Conservation (phyloP, 2,888 invertebrate genomes). For the Megamerina dolium region DNA sequence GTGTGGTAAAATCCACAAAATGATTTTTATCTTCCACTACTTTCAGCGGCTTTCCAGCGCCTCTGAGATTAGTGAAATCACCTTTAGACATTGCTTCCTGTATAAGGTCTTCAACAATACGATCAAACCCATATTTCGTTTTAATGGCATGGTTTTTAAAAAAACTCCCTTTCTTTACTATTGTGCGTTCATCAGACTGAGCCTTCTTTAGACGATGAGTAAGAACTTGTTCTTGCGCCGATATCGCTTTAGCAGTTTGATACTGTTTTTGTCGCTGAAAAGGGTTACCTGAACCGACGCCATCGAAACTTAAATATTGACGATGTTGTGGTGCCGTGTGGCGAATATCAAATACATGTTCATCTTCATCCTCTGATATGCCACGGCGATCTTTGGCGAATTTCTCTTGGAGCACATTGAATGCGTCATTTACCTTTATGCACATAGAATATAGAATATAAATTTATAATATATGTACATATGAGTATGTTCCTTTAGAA, state of each 20-base stretch:
- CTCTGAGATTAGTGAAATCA: constrained; percentile 78
- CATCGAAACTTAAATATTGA: constrained; percentile 69
- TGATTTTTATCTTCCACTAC: constrained; percentile 67
- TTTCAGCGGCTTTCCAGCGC: constrained; percentile 74
- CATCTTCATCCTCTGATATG: constrained; percentile 50
- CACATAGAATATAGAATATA: no score
- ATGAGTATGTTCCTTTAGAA: no score
- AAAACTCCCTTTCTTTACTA: constrained; percentile 61
- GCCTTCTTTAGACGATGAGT: constrained; percentile 62
- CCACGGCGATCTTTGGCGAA: constrained; percentile 58
- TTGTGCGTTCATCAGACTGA: constrained; percentile 55
- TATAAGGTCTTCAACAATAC: constrained; percentile 85
- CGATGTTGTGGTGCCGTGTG: constrained; percentile 84
- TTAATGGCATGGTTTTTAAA: constrained; percentile 65
- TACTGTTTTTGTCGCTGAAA: constrained; percentile 74
- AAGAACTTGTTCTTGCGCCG: constrained; percentile 58
- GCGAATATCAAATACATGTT: constrained; percentile 61
- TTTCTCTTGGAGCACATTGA: constrained; percentile 62
- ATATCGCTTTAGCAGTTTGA: constrained; percentile 60
- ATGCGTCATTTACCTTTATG: constrained; percentile 70
- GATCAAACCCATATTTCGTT: constrained; percentile 76
- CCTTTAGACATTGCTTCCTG: constrained; percentile 87
- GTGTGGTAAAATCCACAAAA: constrained; percentile 81
- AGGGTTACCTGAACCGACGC: constrained; percentile 72
- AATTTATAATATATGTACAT: no score